phyloP scores from a whole-genome alignment of 2,888 invertebrate genomes.

The Sinopyrophorus schimmeli region DNA sequence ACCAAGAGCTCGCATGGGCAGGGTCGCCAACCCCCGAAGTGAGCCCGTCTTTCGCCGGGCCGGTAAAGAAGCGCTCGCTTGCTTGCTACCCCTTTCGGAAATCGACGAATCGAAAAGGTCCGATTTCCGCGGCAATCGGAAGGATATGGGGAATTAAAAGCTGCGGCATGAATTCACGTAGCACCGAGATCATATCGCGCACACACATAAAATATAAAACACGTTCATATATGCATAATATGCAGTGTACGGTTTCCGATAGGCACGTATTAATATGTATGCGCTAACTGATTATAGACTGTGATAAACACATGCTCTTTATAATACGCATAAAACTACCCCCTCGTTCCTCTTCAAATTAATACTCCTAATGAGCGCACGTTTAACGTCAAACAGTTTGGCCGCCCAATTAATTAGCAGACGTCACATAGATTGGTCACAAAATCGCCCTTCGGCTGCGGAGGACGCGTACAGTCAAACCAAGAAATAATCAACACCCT shows the following conservation, averaged over 20 bases:
- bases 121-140: slow-evolving; percentile 25
- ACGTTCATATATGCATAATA: slow-evolving; percentile 41
- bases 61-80: too few relatives aligned
- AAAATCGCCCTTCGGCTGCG: too few relatives aligned
- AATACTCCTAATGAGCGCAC: slow-evolving; percentile 35
- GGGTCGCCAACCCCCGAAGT: too few relatives aligned
- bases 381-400: too few relatives aligned
- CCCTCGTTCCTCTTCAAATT: slow-evolving; percentile 35
- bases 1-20: too few relatives aligned
- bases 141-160: slow-evolving; percentile 39
- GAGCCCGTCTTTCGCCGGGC: too few relatives aligned
- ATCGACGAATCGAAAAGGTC: too few relatives aligned
- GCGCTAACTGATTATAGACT: slow-evolving; percentile 36
- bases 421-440: too few relatives aligned
- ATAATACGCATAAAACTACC: slow-evolving; percentile 35
- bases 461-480: too few relatives aligned
- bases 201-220: slow-evolving; percentile 41
- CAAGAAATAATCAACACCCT: too few relatives aligned
- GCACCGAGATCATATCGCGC: slow-evolving; percentile 35
- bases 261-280: slow-evolving; percentile 39
- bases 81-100: too few relatives aligned
- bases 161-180: slow-evolving; percentile 34
- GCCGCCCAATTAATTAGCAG: too few relatives aligned
- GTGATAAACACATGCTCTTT: slow-evolving; percentile 39
- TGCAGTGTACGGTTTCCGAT: slow-evolving; percentile 39